These are phyloP conservation scores for Alligator mississippiensis DNA, from an alignment of 2,113 vertebrate genomes.

Conservation along the genomic window DNA sequence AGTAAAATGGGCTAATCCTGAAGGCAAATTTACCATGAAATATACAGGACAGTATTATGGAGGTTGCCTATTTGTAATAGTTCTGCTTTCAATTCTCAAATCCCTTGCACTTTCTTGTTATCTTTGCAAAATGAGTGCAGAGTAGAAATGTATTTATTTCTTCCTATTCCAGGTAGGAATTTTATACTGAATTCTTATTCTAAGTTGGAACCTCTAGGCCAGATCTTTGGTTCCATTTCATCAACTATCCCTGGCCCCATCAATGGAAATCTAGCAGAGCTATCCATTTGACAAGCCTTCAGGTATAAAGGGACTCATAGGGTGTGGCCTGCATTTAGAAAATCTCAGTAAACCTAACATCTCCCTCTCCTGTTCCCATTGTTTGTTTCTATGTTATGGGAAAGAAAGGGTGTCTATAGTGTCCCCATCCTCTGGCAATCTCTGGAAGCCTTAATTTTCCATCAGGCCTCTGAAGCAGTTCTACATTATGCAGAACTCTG, in stretches of 20 bases:
- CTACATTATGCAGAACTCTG: neutral
- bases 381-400: neutral
- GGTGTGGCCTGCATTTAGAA: neutral
- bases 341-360: neutral
- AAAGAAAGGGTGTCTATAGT: neutral
- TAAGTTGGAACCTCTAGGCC: neutral
- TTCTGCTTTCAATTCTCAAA: neutral
- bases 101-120: neutral
- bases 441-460: neutral
- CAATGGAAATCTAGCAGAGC: neutral
- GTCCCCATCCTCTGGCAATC: neutral
- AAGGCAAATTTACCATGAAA: neutral
- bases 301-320: neutral
- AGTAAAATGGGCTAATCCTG: neutral
- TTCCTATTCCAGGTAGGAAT: neutral
- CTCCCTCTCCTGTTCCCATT: neutral
- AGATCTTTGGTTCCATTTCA: neutral
- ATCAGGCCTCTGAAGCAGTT: neutral
- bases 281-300: neutral
- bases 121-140: rapidly evolving
- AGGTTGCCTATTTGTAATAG: neutral
- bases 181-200: neutral
- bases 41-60: neutral
- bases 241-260: neutral
- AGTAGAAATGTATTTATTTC: neutral